Base-by-base conservation (phyloP, 2,888 invertebrate species). In the Dolomedes plantarius region DNA sequence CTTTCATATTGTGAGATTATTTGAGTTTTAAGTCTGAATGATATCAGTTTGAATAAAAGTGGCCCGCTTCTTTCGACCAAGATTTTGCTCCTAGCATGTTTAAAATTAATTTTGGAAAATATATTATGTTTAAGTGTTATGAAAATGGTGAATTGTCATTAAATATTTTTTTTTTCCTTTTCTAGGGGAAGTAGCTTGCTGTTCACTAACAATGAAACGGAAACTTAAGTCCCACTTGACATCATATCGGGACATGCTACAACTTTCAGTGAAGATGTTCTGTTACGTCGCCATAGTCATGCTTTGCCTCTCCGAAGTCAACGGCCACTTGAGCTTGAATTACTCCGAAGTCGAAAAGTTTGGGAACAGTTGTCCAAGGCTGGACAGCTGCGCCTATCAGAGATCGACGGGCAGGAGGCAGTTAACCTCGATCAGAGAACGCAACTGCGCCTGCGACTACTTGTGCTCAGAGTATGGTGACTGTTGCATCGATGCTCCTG, bases 381-480 rank as follows among this genome's bases (percentile, higher is more conserved):
- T 86, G 27, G 86, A 86, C 19, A 86, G 80, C n/a, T 86, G 86
- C n/a, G 64, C 19, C 0, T 36, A 31, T 39, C 36, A 28, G 29
- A 19, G 56, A 11, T 29, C 75, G 9, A 16, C 75, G 13, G 39
- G 82, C 23, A 67, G 67, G n/a, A 62, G 79, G 28, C 74, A 86
- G 27, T 69, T 75, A 13, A 31, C 29, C 28, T 11, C 39, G 5
- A 23, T 73, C 11, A 79, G 79, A 16, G 83, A 85, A 11, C 64
- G 65, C 31, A 92, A 91, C 89, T 92, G 92, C 89, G 90, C 91
- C 69, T 92, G 92, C 89, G 92, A 92, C 87, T 89, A 90, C 46
- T 89, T 90, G 39, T 93, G 93, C 89, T 89, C 90, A 23, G 89
- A 90, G 13, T 92, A 91, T 87, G 92, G 92, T 31, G 92, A 92